Conservation (phyloP, 2,888 invertebrate species). For the Pediacus dermestoides region DNA sequence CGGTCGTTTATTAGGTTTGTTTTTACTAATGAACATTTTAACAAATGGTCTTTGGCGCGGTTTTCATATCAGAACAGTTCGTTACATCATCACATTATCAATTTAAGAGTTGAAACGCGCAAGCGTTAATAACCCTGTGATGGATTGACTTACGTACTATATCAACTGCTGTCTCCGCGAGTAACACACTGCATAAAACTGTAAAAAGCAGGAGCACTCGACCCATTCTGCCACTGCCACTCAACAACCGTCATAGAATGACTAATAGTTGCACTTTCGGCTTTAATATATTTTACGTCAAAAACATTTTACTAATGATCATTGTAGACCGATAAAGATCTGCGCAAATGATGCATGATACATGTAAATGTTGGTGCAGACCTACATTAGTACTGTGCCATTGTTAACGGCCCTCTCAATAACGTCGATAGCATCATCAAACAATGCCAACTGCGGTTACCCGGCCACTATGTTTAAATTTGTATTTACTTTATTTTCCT, state of each 20-base stretch:
- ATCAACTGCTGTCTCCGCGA: slow-evolving; percentile 31
- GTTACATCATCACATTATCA: slow-evolving; percentile 30
- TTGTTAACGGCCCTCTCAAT: slow-evolving; percentile 44
- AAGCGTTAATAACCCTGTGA: slow-evolving; percentile 23
- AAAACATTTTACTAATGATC: slow-evolving; percentile 44
- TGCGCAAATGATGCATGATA: slow-evolving; percentile 39
- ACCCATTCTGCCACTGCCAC: slow-evolving; percentile 27
- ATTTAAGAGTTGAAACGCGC: slow-evolving; percentile 22
- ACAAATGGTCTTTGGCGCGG: slow-evolving; percentile 18
- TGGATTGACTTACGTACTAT: slow-evolving; percentile 41
- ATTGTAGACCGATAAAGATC: slow-evolving; percentile 36
- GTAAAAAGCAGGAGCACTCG: slow-evolving; percentile 33
- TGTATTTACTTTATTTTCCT: too few species aligned
- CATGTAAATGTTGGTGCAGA: slow-evolving; percentile 35
- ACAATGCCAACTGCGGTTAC: slow-evolving; percentile 46
- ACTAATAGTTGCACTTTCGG: slow-evolving; percentile 40
- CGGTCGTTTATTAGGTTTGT: slow-evolving; percentile 29
- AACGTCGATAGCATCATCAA: slow-evolving; percentile 46
- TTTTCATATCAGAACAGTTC: slow-evolving; percentile 27
- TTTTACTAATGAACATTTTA: slow-evolving; percentile 25
- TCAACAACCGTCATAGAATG: slow-evolving; percentile 37
- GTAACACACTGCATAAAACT: slow-evolving; percentile 36
- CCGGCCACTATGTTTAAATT: slow-evolving; percentile 41
- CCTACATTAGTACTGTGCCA: slow-evolving; percentile 37
- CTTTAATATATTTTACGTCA: slow-evolving; percentile 42